Percentiles rank a stretch among this genome's conserved stretches.
Conservation (phyloP, 1,140 invertebrate genomes). For the Monochamus saltuarius region DNA sequence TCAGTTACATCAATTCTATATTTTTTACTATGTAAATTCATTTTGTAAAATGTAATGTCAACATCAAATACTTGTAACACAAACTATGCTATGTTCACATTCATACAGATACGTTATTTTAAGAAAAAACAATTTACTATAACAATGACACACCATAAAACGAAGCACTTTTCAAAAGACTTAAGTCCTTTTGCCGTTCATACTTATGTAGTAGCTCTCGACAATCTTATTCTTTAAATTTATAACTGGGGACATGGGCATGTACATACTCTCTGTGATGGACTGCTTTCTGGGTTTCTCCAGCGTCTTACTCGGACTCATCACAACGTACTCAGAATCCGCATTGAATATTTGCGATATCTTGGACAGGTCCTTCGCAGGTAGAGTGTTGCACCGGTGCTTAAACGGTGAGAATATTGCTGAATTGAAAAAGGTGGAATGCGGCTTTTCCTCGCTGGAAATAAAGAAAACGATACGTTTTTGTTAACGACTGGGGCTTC, state of each 20-base stretch:
- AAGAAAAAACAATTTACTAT: too few species aligned
- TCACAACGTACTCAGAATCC: constrained; percentile 44
- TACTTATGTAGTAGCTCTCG: constrained; percentile 43
- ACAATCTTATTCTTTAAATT: constrained; percentile 35
- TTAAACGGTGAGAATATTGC: constrained; percentile 22
- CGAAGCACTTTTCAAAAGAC: too few species aligned
- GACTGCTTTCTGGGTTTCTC: constrained; percentile 25
- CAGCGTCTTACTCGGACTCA: constrained; percentile 35
- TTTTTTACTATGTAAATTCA: too few species aligned
- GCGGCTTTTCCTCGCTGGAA: not conserved
- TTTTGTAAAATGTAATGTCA: too few species aligned
- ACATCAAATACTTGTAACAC: too few species aligned
- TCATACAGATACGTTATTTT: too few species aligned
- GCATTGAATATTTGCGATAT: constrained; percentile 40
- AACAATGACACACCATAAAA: too few species aligned
- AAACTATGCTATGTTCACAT: too few species aligned
- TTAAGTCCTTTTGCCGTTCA: constrained; percentile 28
- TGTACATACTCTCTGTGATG: constrained; percentile 37
- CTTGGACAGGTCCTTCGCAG: constrained; percentile 40
- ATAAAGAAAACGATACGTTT: constrained; percentile 2
- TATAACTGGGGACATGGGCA: constrained; percentile 43
- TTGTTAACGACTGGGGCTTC: not conserved
- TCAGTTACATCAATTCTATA: too few species aligned
- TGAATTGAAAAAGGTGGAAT: not conserved
- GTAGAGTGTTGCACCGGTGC: constrained; percentile 41